Evolutionary conservation across 2,888 invertebrate genomes (phyloP), one percentile per base, ranked within the genome.

Genomic region (Polietes domitor): DNA sequence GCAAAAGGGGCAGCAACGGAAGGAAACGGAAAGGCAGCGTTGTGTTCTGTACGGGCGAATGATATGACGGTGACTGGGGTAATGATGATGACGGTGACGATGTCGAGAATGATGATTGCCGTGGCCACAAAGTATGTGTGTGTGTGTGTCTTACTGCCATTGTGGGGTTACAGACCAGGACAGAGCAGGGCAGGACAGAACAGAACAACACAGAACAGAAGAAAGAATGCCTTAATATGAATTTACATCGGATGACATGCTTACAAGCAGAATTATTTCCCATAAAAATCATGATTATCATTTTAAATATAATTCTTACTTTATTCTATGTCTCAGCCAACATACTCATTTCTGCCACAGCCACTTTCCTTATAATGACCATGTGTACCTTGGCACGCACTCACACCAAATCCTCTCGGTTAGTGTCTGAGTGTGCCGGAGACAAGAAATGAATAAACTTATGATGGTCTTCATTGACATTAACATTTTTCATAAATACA

Each of bases 401-500:
- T n/a, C 43, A 43, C 41, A 15, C 21, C 24, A 53, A 61, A 75
- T 12, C 10, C 2, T 9, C 15, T 2, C 10, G 26, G 7, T 26
- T 28, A 61, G 61, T 21, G 28, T 61, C 15, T 47, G 15, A 5
- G n/a, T 47, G 41, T 24, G 19, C 32, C 28, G 28, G 63, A 21
- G 26, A 26, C 37, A 63, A 68, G 37, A 68, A 43, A 41, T 41
- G 43, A 65, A 58, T 58, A 77, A 75, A 41, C 55, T 83, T 72
- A 47, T 72, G 80, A 71, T 77, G 74, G 74, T 70, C 63, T 83
- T 63, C 71, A 80, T 71, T 61, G 70, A 71, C 77, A 83, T 80
- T 55, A 77, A 77, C 37, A 77, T 74, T 77, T 83, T 71, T 77
- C 70, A 77, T 68, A 73, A 73, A 73, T 70, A 61, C 19, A 26